Conservation (phyloP, 2,113 vertebrate species). For the Pycnonotus jocosus region DNA sequence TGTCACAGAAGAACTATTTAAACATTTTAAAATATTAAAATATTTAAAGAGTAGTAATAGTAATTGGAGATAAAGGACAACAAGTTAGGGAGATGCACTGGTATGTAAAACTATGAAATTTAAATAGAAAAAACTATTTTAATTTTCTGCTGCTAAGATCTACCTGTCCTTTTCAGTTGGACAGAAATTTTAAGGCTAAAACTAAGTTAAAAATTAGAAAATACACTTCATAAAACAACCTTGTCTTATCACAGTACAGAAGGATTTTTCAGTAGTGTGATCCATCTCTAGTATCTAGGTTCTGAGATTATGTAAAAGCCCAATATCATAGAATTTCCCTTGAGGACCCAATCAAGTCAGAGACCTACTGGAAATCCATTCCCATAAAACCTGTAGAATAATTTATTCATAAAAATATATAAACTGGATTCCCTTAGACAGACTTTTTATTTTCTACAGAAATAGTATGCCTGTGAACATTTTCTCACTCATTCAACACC, state of each 20-base stretch:
- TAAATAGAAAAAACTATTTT: background rate
- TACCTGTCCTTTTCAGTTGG: background rate
- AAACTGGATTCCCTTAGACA: background rate
- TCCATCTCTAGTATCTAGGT: background rate
- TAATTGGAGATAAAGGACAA: background rate
- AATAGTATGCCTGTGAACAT: background rate
- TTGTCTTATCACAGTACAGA: background rate
- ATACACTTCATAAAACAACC: background rate
- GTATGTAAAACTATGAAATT: background rate
- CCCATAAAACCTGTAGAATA: background rate
- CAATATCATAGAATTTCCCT: background rate
- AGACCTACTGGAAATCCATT: background rate
- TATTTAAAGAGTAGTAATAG: background rate
- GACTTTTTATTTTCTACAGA: background rate
- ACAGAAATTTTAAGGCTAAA: background rate
- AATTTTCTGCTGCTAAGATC: background rate
- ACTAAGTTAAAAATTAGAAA: background rate
- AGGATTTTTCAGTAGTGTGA: background rate
- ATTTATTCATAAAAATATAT: background rate
- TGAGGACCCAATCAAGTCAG: background rate
- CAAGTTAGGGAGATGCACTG: background rate
- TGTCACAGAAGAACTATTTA: background rate
- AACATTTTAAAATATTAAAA: background rate
- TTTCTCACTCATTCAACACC: background rate
- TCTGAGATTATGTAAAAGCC: background rate